Evolutionary conservation across 2,888 invertebrate species (phyloP), one percentile per base, ranked within the genome.

Genomic region (Drepana falcataria): DNA sequence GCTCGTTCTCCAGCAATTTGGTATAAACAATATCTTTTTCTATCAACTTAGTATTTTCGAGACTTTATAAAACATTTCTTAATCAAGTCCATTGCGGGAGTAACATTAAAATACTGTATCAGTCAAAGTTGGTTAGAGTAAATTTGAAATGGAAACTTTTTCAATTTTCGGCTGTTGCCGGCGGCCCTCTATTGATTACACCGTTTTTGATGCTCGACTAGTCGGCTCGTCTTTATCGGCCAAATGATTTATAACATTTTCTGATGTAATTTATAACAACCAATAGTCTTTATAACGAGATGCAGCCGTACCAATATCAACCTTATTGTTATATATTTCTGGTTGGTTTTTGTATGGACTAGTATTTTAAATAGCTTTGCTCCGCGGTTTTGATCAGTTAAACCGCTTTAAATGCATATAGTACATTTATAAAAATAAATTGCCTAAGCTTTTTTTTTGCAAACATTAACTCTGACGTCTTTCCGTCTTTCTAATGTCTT

Each of bases 91-190:
- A 59, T 62, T 59, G 60, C 61, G 37, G 56, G 63, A 63, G 71
- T 69, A 63, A 66, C 68, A 72, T 71, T 68, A 67, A 61, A 66
- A 61, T 68, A 56, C 65, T 65, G 61, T 69, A 66, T 65, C 57
- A 37, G 48, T 54, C 55, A 54, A 65, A 62, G 58, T 62, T 61
- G 55, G 52, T 51, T 51, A 53, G 61, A 60, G 66, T 64, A 68
- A 76, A 68, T 72, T 76, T 76, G 72, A 76, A 70, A 21, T 69
- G 64, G 60, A 69, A 76, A 76, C 76, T 76, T 76, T 76, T 74
- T 76, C 77, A 76, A 76, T 76, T 76, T 76, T 76, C 69, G 68
- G 67, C 65, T 67, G 59, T 60, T 66, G 64, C 67, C 63, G 59
- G 60, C 68, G 66, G 73, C 65, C 59, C 4, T 49, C 37, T 47